Percentiles rank a stretch among this genome's conserved stretches.
Conservation (phyloP, 1,140 invertebrate species). For the Lucilia cuprina region DNA sequence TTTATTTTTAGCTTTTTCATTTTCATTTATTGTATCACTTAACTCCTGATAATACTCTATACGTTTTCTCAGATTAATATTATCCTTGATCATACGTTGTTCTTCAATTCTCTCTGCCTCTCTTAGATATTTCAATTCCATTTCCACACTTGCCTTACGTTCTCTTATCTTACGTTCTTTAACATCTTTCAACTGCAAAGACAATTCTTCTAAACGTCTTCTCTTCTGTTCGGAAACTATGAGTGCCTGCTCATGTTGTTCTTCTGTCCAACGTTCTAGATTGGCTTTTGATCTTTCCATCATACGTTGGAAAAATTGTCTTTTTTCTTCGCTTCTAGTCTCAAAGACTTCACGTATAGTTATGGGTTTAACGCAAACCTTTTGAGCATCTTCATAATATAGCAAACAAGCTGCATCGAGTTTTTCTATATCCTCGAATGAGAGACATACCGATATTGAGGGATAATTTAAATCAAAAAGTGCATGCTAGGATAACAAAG, state of each 20-base stretch:
- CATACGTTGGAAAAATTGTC: constrained; percentile 44
- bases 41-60: constrained; percentile 45
- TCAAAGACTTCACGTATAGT: constrained; percentile 41
- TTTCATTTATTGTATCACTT: constrained; percentile 23
- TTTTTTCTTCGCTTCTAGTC: constrained; percentile 40
- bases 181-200: constrained; percentile 43
- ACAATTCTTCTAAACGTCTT: constrained; percentile 42
- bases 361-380: constrained; percentile 37
- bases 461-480: constrained; percentile 49
- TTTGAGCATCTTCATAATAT: constrained; percentile 37
- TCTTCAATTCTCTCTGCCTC: constrained; percentile 47
- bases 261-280: constrained; percentile 46
- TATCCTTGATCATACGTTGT: constrained; percentile 39
- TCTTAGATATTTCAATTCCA: constrained; percentile 42
- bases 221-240: constrained; percentile 43
- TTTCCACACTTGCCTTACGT: constrained; percentile 42
- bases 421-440: constrained; percentile 45
- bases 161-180: constrained; percentile 46
- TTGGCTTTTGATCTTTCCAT: constrained; percentile 42
- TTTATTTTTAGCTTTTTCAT: constrained; percentile 6
- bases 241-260: constrained; percentile 36
- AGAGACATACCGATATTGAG: constrained; percentile 48
- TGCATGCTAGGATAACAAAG: constrained; percentile 45
- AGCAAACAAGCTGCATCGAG: constrained; percentile 38
- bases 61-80: constrained; percentile 42